These are phyloP conservation scores for Zelostemma sp. DNA, from an alignment of 1,140 invertebrate species.

Conservation along the genomic window DNA sequence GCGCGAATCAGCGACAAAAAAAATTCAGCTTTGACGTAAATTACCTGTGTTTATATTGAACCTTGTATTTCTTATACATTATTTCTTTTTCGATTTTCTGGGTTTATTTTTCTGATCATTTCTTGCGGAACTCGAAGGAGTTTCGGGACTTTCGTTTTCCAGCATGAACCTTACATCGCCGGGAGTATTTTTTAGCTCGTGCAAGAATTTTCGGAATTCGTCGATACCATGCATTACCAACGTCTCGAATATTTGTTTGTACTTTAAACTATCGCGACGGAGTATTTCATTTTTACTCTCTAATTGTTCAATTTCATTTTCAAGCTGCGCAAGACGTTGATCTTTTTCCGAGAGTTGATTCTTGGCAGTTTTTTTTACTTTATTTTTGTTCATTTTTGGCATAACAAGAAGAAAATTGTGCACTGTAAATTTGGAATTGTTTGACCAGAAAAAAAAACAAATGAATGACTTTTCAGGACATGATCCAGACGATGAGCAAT, in stretches of 20 bases:
- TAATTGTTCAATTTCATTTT: neutral
- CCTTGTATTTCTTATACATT: too few relatives aligned
- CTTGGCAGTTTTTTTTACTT: neutral
- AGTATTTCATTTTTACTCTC: neutral
- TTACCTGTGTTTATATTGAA: too few relatives aligned
- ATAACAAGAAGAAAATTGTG: neutral
- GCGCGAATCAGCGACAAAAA: too few relatives aligned
- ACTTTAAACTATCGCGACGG: neutral
- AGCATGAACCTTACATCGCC: neutral
- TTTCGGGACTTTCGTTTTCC: neutral
- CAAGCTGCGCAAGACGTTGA: neutral
- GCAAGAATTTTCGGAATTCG: neutral
- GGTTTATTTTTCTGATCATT: neutral
- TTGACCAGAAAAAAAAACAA: too few relatives aligned
- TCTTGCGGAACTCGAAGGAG: neutral
- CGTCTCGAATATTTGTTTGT: neutral
- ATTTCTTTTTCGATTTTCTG: neutral
- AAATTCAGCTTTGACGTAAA: too few relatives aligned
- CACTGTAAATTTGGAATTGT: too few relatives aligned
- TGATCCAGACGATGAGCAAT: too few relatives aligned
- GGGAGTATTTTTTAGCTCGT: neutral
- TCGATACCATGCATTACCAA: neutral
- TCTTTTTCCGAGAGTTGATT: neutral
- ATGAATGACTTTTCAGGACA: too few relatives aligned
- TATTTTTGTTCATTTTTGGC: neutral